Conservation (phyloP, 2,888 invertebrate species). For the Fragum sueziense region DNA sequence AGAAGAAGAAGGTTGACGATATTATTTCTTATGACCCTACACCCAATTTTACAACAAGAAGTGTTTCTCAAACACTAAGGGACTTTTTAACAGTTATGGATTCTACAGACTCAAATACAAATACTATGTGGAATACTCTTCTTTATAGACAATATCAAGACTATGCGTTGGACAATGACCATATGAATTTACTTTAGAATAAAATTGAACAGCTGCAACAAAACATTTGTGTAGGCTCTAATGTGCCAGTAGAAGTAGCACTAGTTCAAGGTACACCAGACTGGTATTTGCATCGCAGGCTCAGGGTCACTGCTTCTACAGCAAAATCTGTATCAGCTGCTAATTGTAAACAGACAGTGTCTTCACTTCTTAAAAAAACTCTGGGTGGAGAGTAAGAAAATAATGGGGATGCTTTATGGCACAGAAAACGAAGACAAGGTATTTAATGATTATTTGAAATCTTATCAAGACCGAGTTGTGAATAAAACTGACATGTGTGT, state of each 20-base stretch:
- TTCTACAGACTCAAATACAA: neutral
- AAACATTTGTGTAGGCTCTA: neutral
- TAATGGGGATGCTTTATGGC: neutral
- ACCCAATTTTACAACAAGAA: neutral
- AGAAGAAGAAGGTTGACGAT: slow-evolving; percentile 6
- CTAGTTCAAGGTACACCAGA: neutral
- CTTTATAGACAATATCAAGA: neutral
- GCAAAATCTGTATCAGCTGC: neutral
- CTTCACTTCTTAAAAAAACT: neutral
- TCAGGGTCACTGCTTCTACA: neutral
- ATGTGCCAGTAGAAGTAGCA: neutral
- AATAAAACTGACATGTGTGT: neutral
- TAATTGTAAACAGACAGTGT: neutral
- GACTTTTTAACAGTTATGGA: neutral
- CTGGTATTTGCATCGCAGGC: neutral
- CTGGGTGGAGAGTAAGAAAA: neutral
- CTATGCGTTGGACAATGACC: neutral
- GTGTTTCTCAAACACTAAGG: neutral
- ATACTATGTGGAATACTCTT: neutral
- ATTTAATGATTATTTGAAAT: neutral
- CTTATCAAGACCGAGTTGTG: neutral
- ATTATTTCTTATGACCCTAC: neutral
- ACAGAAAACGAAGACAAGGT: neutral
- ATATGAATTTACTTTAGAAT: neutral
- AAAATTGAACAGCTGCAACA: neutral